Evolutionary conservation across 2,113 vertebrate species (phyloP), one percentile per base, ranked within the genome.

Genomic region (Ciconia boyciana): DNA sequence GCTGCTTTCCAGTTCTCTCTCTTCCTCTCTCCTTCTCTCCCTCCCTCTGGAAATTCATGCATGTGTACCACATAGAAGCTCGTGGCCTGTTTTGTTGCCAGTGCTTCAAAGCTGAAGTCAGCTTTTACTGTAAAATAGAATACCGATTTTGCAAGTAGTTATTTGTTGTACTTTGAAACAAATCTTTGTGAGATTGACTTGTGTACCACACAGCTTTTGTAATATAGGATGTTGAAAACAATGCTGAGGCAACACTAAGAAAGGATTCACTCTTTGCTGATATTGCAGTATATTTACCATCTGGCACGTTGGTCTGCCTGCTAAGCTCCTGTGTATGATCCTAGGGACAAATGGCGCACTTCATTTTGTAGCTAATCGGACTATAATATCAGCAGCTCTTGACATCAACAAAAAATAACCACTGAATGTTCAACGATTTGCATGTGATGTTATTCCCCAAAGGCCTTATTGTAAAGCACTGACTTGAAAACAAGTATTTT

Each of bases 261-360:
- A 34, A 44, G 36, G 46, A 61, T 81, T 66, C 1, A 1, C 36
- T 89, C 64, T 87, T 68, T 78, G 87, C 84, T 93, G 96, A 76
- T 91, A 21, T 46, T 70, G 2, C 58, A 60, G 51, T 41, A 2
- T 48, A 55, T 74, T 61, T 69, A 74, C 95, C 95, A 95, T 96
- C 96, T 97, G 95, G 90, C 82, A 29, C 0, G 0, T 17, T 72
- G 81, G 60, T 36, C 46, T 94, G 68, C 78, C 66, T 57, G 70
- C 74, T 93, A 83, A 90, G 91, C 93, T 87, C 60, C 84, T 71
- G 62, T 4, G 1, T 39, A 0, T 75, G 93, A 94, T 95, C 91
- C 60, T 36, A 22, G 74, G 90, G 89, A 94, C 85, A 96, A 97
- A 95, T 34, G 80, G 60, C 22, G 64, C 83, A 14, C 92, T 83